Conservation (phyloP, 2,113 vertebrate species). For the Callipepla squamata region DNA sequence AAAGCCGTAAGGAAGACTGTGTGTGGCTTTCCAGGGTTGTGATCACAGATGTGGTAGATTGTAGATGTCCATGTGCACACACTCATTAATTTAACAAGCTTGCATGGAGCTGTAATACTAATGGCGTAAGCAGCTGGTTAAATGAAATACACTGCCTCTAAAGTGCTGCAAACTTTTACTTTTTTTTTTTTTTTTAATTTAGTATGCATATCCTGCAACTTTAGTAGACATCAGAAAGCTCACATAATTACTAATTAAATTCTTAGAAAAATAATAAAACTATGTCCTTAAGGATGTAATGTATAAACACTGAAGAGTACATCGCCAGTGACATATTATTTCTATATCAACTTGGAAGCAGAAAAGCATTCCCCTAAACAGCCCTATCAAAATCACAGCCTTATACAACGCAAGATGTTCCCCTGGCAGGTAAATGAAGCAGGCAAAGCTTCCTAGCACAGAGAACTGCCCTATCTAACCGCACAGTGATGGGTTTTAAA, state of each 20-base stretch:
- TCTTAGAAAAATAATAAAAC: constrained; percentile 50
- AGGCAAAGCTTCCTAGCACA: not conserved
- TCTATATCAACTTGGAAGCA: constrained; percentile 34
- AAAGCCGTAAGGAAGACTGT: not conserved
- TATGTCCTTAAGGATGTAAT: constrained; percentile 52
- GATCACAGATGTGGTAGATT: not conserved
- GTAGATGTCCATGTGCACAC: not conserved
- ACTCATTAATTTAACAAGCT: not conserved
- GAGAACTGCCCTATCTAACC: not conserved
- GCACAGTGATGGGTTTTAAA: not conserved
- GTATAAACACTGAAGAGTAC: constrained; percentile 33
- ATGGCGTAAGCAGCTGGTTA: not conserved
- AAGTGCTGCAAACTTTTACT: not conserved
- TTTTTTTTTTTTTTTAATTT: not conserved
- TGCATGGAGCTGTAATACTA: not conserved
- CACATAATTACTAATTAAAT: constrained; percentile 63
- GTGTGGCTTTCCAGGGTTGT: not conserved
- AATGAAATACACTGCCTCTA: not conserved
- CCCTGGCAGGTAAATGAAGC: not conserved
- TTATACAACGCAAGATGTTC: not conserved
- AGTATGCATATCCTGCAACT: constrained; percentile 25
- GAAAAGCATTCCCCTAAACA: constrained; percentile 19
- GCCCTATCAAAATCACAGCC: not conserved
- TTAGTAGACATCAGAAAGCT: not conserved
- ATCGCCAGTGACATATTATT: constrained; percentile 45